Percentiles rank a stretch among this genome's conserved stretches.
Evolutionary conservation across 2,797 vertebrate species (phyloP).

Genomic region (Gymnopithys bicolor): DNA sequence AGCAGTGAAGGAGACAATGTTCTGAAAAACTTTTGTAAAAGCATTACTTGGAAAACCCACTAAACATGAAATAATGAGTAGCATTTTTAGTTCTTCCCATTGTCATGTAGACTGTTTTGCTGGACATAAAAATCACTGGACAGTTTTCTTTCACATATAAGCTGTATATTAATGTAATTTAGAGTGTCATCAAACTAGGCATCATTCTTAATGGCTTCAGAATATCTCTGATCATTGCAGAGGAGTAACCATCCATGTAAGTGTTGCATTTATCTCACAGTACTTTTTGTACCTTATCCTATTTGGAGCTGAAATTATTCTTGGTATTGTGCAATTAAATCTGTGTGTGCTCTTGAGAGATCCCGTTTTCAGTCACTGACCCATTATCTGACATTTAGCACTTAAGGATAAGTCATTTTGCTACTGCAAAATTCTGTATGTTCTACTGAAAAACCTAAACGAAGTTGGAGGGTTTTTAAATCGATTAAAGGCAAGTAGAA

Average conservation of each 20-base stretch:
- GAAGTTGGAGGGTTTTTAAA: not conserved
- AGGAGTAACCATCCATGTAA: not conserved
- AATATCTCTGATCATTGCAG: not conserved
- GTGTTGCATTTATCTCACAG: not conserved
- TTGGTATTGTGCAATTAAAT: not conserved
- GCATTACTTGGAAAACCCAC: not conserved
- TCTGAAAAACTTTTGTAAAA: not conserved
- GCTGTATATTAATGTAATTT: not conserved
- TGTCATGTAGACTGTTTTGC: not conserved
- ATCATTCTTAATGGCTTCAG: not conserved
- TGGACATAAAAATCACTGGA: not conserved
- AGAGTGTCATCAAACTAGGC: not conserved
- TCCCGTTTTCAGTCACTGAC: not conserved
- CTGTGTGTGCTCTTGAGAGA: not conserved
- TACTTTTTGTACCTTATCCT: not conserved
- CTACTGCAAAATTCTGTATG: not conserved
- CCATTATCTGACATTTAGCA: not conserved
- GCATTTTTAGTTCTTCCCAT: not conserved
- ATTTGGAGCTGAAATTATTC: not conserved
- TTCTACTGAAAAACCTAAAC: not conserved
- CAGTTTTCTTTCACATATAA: not conserved
- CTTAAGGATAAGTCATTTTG: constrained; percentile 17
- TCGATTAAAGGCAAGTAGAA: not conserved
- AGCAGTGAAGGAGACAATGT: not conserved
- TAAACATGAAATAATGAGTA: not conserved